Percentiles rank a stretch among this genome's conserved stretches.
Evolutionary conservation across 2,888 invertebrate genomes (phyloP).

Genomic region (Parnassius apollo): DNA sequence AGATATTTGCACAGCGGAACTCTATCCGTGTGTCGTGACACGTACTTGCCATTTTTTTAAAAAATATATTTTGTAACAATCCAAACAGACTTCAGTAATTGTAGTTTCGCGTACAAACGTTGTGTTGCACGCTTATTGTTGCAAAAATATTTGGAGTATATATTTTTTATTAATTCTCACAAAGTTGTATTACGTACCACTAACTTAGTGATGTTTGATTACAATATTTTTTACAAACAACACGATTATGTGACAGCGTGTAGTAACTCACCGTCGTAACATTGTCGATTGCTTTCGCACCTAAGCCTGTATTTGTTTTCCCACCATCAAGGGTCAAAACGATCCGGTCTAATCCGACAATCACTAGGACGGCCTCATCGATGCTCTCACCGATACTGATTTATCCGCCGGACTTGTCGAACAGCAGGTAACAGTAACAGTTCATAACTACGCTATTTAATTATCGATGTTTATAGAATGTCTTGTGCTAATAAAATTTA

Average conservation of each 20-base stretch:
- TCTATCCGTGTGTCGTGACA: too few relatives aligned
- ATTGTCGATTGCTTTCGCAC: constrained; percentile 62
- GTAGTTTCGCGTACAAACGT: too few relatives aligned
- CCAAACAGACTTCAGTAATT: too few relatives aligned
- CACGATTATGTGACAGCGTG: constrained; percentile 35
- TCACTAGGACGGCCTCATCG: constrained; percentile 79
- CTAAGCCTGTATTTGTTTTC: constrained; percentile 72
- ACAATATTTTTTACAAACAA: constrained; percentile 2
- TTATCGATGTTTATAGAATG: constrained; percentile 28
- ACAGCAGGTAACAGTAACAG: constrained; percentile 65
- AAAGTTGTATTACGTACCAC: constrained; percentile 8
- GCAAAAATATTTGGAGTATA: too few relatives aligned
- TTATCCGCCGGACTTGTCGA: constrained; percentile 76
- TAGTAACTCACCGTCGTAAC: constrained; percentile 41
- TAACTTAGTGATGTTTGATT: constrained; percentile 11
- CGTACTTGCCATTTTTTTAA: too few relatives aligned
- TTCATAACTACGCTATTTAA: constrained; percentile 27
- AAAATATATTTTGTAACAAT: too few relatives aligned
- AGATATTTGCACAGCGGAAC: too few relatives aligned
- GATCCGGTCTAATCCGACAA: constrained; percentile 79
- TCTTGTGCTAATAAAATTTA: background rate
- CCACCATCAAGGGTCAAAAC: constrained; percentile 74
- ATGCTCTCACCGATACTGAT: constrained; percentile 81
- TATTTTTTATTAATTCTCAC: constrained; percentile 11
- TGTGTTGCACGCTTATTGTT: too few relatives aligned